Evolutionary conservation across 2,797 vertebrate species (phyloP), one percentile per base, ranked within the genome.

Genomic region (Spondyliosoma cantharus): DNA sequence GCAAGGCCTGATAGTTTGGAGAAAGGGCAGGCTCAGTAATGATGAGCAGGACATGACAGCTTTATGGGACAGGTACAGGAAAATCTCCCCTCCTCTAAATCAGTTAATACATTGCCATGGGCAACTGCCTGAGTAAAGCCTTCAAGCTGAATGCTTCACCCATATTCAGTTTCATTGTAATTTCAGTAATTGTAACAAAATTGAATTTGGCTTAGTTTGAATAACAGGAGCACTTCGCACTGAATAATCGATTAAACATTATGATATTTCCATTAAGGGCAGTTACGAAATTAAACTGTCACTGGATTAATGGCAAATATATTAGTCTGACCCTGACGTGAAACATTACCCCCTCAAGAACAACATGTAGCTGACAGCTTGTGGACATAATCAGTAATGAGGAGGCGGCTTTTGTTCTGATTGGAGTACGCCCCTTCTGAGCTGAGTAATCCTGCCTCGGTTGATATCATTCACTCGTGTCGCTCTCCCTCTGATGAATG

Each of bases 401-500:
- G 66, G 48, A 80, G 3, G 65, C 32, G 42, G 48, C 53, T 53
- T 71, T 68, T 68, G 58, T 74, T 84, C 53, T 71, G 80, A 79
- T 63, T 73, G 80, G 45, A 84, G 71, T 19, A 56, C 53, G 50
- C 69, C 81, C 46, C 72, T 49, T 74, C 58, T 69, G 60, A 74
- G 78, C 57, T 20, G 48, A 82, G 65, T 71, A 56, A 80, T 89
- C n/a, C 45, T 50, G 71, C 62, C 70, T 76, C 20, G 22, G 48
- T 60, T 68, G 53, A 56, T 78, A 79, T 77, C 61, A 45, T 65
- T 87, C 69, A 66, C 53, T 80, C 15, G 43, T 72, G 78, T 72
- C 67, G 19, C 74, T 86, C 43, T 61, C 15, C 37, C 59, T 75
- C 83, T 76, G 77, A 87, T 81, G 63, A 87, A 82, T 57, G 76